Evolutionary conservation across 2,888 invertebrate species (phyloP), one percentile per base, ranked within the genome.

Genomic region (Dascillus cervinus): DNA sequence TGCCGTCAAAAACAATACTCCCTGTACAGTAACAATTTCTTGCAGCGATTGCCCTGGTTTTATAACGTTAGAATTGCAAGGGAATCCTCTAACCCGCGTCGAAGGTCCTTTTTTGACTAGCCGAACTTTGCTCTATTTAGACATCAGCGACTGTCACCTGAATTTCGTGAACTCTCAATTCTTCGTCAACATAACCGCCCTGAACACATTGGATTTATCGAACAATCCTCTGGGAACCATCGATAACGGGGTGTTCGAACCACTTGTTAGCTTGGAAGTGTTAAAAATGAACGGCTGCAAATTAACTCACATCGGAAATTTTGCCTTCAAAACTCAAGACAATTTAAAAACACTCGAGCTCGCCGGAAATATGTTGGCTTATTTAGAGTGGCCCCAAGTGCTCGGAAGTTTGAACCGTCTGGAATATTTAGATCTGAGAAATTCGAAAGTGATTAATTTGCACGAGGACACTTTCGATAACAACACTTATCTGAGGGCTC

Each of bases 151-250:
- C 32, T 81, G 80, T 58, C 73, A 73, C 27, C 63, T 82, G 14
- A 66, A 68, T 10, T 56, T 54, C 22, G 67, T 82, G 47, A 76
- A 76, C 51, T 57, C 69, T 3, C 69, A 72, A 32, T 82, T 82
- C 56, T 82, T 82, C 58, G 68, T 72, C 42, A 79, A 80, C 49
- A 69, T 77, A 22, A 76, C 79, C 1, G 70, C 79, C 6, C 60
- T 82, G 11, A 77, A 73, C 37, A 76, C 73, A n/a, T 60, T 82
- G n/a, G 80, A 82, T 53, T 62, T 82, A 5, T 81, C 81, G 3
- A 68, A 74, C 35, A 82, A 82, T 58, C 79, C 81, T 2, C 63
- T 82, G 1, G 62, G 65, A 34, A 60, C 58, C 4, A 64, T 82
- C 25, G 71, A 73, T 23, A 64, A 71, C 1, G 73, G 71, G 13